A percentile compares a stretch with the other conserved stretches of the same genome.
Evolutionary conservation across 1,140 invertebrate genomes (phyloP).

Genomic region (Latrodectus geometricus): DNA sequence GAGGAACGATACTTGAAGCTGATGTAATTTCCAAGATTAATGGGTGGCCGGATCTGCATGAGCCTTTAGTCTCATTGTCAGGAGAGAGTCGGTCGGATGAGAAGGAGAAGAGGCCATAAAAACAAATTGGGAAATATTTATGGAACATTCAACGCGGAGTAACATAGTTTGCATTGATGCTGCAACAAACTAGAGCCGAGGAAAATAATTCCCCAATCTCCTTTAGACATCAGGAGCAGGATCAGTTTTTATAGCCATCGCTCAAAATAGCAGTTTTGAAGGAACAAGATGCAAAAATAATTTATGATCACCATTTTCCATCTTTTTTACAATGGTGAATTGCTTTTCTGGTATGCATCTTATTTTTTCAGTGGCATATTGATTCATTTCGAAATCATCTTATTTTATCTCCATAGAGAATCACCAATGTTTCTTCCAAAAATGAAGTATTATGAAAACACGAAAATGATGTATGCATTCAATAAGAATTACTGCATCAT

Average conservation of each 20-base stretch:
- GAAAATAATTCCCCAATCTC: slow-evolving; percentile 48
- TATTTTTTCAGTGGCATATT: slow-evolving; percentile 53
- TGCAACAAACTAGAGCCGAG: slow-evolving; percentile 2
- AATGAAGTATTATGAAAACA: no score
- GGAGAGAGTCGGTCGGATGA: background rate
- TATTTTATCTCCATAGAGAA: background rate
- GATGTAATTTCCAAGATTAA: slow-evolving; percentile 34
- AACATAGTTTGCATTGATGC: slow-evolving; percentile 39
- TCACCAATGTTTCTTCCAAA: no score
- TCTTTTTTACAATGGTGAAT: slow-evolving; percentile 46
- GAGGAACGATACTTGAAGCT: slow-evolving; percentile 6
- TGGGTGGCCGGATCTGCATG: background rate
- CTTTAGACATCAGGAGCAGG: slow-evolving; percentile 24
- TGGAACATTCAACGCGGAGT: slow-evolving; percentile 35
- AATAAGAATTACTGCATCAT: no score
- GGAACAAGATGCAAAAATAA: slow-evolving; percentile 58
- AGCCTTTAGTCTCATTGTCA: background rate
- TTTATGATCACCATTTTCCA: slow-evolving; percentile 55
- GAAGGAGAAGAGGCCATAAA: slow-evolving; percentile 36
- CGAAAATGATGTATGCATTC: no score
- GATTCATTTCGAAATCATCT: slow-evolving; percentile 58
- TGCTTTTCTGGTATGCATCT: slow-evolving; percentile 52
- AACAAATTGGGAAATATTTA: slow-evolving; percentile 58
- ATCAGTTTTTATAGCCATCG: slow-evolving; percentile 57
- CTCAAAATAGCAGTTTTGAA: slow-evolving; percentile 35